phyloP scores from a whole-genome alignment of 2,797 vertebrate species.

The Aphelocoma californica region DNA sequence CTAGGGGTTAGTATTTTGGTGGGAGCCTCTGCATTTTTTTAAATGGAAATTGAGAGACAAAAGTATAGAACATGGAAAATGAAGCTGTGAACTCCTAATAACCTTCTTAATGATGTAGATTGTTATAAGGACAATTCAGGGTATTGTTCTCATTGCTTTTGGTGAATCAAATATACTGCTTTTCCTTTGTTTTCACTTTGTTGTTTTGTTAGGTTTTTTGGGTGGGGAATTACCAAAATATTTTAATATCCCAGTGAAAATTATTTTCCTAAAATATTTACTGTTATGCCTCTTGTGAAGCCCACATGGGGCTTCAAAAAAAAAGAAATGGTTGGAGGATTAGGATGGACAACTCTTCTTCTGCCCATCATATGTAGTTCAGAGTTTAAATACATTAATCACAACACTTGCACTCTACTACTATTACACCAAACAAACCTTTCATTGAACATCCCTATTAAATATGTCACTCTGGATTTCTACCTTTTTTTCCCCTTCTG shows the following conservation, averaged over 20 bases:
- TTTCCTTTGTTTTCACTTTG: neutral
- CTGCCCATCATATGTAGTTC: neutral
- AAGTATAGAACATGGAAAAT: neutral
- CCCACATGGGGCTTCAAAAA: neutral
- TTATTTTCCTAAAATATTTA: neutral
- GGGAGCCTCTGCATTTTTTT: neutral
- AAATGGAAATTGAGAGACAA: neutral
- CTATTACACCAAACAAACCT: neutral
- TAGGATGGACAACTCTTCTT: neutral
- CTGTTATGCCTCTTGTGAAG: neutral
- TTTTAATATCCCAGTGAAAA: neutral
- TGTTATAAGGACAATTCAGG: neutral
- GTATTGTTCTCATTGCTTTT: neutral
- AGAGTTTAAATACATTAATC: neutral
- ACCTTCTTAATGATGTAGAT: neutral
- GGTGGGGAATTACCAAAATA: neutral
- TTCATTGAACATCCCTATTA: neutral
- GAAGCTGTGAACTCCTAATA: constrained; percentile 41
- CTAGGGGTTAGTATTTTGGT: neutral
- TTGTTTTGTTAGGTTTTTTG: neutral
- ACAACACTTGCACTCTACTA: neutral
- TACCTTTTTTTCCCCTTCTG: neutral
- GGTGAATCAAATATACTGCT: neutral
- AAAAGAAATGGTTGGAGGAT: neutral
- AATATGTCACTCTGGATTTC: neutral